Base-by-base conservation (phyloP, 2,888 invertebrate species). In the Mesorhabditis belari region DNA sequence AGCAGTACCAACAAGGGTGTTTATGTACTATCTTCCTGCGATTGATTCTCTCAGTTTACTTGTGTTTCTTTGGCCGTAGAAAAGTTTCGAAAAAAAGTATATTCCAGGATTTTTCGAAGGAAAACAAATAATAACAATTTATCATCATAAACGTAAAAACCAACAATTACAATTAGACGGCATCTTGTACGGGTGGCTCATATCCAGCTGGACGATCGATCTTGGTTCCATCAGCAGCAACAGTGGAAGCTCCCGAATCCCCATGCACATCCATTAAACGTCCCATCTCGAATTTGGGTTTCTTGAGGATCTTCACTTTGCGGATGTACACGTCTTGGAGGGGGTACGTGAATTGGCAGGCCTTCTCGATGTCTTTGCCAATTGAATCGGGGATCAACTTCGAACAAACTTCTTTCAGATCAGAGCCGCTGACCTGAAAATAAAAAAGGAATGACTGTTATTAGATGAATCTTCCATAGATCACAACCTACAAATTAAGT, bases 271-370 rank as follows among this genome's bases (percentile, higher is more conserved):
- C 92, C 86, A 98, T 87, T 65, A 98, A 85, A 83, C 93, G 93
- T 76, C 92, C 90, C 76, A 96, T 79, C 83, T 99, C 98, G 83
- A 96, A 93, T 76, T 95, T 89, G 17, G 98, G 98, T 85, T 95
- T 92, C 86, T 96, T 96, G 84, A 99, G 86, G 67, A 98, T 95
- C 85, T 99, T 99, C 26, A 98, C 92, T 87, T 98, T 99, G 76
- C 96, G 89, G 81, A 98, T 92, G 86, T 90, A 93, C 0, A 98
- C 98, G 85, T 98, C 96, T 74, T 96, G 90, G 19, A 99, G 87
- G 0, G 98, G 98, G 83, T 95, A 98, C 82, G 94, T 94, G 69
- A 90, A 90, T 82, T 92, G 92, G 82, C 95, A 95, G 50, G 88
- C 88, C 86, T 96, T 96, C 84, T 95, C 95, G 79, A 98, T 98